Evolutionary conservation across 2,888 invertebrate species (phyloP), one percentile per base, ranked within the genome.

Genomic region (Drosophila anomelani): DNA sequence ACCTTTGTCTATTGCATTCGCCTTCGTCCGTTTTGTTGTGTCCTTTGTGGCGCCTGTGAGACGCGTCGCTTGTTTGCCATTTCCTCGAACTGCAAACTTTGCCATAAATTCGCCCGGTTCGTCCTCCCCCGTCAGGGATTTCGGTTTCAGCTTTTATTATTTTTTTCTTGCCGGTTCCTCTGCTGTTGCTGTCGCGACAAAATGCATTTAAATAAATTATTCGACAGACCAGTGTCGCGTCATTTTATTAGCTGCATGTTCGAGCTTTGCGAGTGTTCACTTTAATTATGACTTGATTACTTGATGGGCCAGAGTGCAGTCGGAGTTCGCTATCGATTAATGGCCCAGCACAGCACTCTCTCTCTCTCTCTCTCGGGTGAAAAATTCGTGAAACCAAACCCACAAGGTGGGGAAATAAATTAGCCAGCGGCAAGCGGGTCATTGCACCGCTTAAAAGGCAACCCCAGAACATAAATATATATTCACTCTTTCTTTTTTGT

Each of bases 191-290:
- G 91, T 91, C 92, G 91, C 91, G 92, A 87, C 91, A 84, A 90
- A 91, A 90, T 89, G 91, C 92, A 91, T 91, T 91, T 91, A 91
- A 91, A 91, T 91, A 91, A 91, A 90, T 91, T 89, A 90, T 88
- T 77, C 88, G 63, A 26, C 75, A 81, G 85, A 84, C 88, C 81
- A 78, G 79, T 84, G 91, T 83, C 90, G 91, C 90, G 91, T 86
- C 90, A 85, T 71, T 86, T 86, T 86, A 86, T 88, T 88, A 82
- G 85, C 82, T 61, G 38, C 57, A 57, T 56, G 59, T 55, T 67
- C 23, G 54, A n/a, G 29, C 38, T 15, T 20, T 15, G n/a, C 38
- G 38, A 56, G 29, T 63, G 47, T 23, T 56, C 38, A 57, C 64
- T 64, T 54, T 66, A 66, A 68, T 66, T 67, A 67, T 56, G 56